Base-by-base conservation (phyloP, 2,888 invertebrate species). In the Bruchidius siliquastri region DNA sequence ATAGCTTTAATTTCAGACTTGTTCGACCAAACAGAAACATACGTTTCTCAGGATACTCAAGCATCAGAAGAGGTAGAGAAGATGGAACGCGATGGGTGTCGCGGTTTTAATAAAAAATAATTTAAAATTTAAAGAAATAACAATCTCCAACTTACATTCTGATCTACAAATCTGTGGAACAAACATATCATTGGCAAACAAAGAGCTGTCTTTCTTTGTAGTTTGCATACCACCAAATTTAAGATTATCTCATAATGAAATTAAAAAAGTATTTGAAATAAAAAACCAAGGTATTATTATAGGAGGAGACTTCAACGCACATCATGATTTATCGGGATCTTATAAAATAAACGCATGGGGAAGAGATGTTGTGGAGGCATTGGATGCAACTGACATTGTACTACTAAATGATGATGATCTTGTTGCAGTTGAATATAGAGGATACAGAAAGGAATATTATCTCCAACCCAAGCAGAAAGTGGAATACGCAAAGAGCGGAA, bases 41-140 rank as follows among this genome's bases (percentile, higher is more conserved):
- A 10, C 21, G 21, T 70, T 22, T 72, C 26, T 66, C 26, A 10
- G 68, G 49, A 20, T 74, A 70, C 21, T 26, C 72, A 67, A 26
- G 70, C 26, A 32, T 74, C 6, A 49, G 73, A 70, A n/a, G 30
- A 21, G 75, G 71, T 67, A 71, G 75, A 18, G 10, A 71, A 10
- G 75, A 75, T 66, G 72, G 72, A 18, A 69, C n/a, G n/a, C 69
- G 20, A 71, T 67, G 3, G 73, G 73, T n/a, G 71, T 75, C 66
- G 75, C 75, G 0, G 73, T 72, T 22, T 49, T 73, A 20, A 71
- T 75, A 69, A 70, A 68, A 69, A 67, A 66, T 66, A 20, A 69
- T 2, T 22, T 72, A 13, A 22, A 8, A 20, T 70, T 32, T 74
- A 2, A 26, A 4, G 67, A 49, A 13, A 70, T 26, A 2, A 6